These are phyloP conservation scores for Tympanuchus pallidicinctus DNA, from an alignment of 2,113 vertebrate species.

Conservation along the genomic window DNA sequence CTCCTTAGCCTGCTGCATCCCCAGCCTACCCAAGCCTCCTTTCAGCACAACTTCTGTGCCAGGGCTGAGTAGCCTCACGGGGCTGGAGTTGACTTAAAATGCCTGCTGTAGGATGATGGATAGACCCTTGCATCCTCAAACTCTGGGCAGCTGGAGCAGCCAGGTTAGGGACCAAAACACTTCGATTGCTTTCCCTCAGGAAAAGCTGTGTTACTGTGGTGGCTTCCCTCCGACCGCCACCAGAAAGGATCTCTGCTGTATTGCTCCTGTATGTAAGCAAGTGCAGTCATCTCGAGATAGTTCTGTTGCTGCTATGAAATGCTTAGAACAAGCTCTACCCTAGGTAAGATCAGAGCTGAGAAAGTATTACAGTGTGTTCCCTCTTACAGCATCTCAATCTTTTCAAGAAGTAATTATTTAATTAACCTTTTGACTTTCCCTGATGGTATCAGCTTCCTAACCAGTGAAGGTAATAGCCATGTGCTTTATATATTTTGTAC, in stretches of 20 bases:
- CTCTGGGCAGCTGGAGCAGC: not conserved
- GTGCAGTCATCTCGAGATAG: not conserved
- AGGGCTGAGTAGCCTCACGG: not conserved
- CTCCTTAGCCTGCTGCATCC: not conserved
- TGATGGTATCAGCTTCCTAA: not conserved
- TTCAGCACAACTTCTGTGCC: not conserved
- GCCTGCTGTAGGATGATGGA: not conserved
- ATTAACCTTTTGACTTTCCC: slow-evolving; percentile 21
- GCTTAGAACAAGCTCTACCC: not conserved
- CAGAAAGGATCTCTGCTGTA: not conserved
- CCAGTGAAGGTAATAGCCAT: not conserved
- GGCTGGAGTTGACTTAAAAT: not conserved
- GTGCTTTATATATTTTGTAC: not conserved
- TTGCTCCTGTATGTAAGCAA: not conserved
- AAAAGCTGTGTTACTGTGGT: not conserved
- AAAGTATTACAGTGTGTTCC: not conserved
- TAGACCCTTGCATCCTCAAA: not conserved
- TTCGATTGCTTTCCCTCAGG: not conserved
- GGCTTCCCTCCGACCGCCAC: not conserved
- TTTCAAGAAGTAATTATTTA: not conserved
- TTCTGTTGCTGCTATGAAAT: not conserved
- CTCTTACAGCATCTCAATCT: not conserved
- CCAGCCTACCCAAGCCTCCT: not conserved
- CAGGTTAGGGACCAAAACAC: not conserved
- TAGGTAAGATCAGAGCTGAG: not conserved